Evolutionary conservation across 2,888 invertebrate species (phyloP).

Genomic region (Sialis lutaria): DNA sequence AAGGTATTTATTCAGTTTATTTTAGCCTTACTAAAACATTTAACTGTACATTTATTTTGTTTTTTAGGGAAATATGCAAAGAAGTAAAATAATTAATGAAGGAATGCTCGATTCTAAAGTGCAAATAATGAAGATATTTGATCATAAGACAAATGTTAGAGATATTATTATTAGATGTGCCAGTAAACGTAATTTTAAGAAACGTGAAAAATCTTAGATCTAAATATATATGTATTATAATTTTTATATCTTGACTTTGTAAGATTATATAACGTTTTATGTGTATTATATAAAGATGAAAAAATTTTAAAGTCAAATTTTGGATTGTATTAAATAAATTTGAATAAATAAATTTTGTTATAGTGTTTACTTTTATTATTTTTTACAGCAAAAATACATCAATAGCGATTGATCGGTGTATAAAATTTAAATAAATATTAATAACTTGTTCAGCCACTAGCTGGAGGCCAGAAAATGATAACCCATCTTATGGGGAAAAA

Average conservation of each 20-base stretch:
- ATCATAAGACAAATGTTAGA: slow-evolving; percentile 74
- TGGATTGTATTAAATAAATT: too few relatives aligned
- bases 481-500: too few relatives aligned
- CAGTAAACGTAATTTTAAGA: slow-evolving; percentile 83
- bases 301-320: too few relatives aligned
- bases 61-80: slow-evolving; percentile 80
- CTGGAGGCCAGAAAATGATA: too few relatives aligned
- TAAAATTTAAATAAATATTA: too few relatives aligned
- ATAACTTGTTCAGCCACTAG: too few relatives aligned
- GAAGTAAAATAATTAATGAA: slow-evolving; percentile 83
- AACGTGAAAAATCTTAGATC: slow-evolving; percentile 51
- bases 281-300: too few relatives aligned
- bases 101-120: slow-evolving; percentile 77
- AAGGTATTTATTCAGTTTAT: slow-evolving; percentile 29
- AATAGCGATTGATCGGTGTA: too few relatives aligned
- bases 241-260: not conserved
- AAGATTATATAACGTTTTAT: too few relatives aligned
- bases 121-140: slow-evolving; percentile 78
- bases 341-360: too few relatives aligned
- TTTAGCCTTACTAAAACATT: not conserved
- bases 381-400: too few relatives aligned
- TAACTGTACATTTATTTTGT: slow-evolving; percentile 5
- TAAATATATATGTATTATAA: slow-evolving; percentile 7
- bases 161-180: slow-evolving; percentile 83
- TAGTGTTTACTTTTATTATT: too few relatives aligned